Percentiles rank a stretch among this genome's conserved stretches.
Conservation (phyloP, 2,888 invertebrate species). For the Chironomus riparius region DNA sequence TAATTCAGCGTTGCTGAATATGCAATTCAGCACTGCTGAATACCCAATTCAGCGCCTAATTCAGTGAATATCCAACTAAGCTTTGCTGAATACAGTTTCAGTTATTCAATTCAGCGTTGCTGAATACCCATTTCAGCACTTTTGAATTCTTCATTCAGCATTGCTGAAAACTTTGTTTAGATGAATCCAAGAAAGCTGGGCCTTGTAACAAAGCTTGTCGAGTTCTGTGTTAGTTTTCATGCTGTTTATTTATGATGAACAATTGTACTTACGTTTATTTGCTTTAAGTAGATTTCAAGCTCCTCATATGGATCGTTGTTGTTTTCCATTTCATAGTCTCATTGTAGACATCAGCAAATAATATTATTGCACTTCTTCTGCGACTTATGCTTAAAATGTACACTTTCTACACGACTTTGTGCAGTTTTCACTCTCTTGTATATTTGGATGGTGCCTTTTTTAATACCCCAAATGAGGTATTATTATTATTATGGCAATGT, state of each 20-base stretch:
- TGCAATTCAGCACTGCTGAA: no score
- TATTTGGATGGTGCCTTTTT: background rate
- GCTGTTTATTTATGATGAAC: background rate
- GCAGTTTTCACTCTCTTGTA: background rate
- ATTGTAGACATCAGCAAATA: background rate
- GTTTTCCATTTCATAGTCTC: conserved; percentile 25
- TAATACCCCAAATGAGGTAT: background rate
- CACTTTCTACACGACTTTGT: background rate
- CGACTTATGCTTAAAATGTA: background rate
- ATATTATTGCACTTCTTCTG: background rate
- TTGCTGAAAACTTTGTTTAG: no score
- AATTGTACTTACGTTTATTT: conserved; percentile 24
- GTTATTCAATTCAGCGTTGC: no score
- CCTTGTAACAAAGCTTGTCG: no score
- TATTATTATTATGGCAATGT: conserved; percentile 6
- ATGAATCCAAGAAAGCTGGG: no score
- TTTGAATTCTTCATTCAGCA: no score
- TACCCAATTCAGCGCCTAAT: no score
- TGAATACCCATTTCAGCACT: no score
- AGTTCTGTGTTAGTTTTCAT: no score
- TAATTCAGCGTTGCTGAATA: no score
- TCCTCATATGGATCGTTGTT: conserved; percentile 27
- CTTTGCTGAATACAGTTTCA: no score
- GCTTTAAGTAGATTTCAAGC: conserved; percentile 25
- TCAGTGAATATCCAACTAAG: no score